Conservation (phyloP, 2,113 vertebrate genomes). For the Pholis gunnellus region DNA sequence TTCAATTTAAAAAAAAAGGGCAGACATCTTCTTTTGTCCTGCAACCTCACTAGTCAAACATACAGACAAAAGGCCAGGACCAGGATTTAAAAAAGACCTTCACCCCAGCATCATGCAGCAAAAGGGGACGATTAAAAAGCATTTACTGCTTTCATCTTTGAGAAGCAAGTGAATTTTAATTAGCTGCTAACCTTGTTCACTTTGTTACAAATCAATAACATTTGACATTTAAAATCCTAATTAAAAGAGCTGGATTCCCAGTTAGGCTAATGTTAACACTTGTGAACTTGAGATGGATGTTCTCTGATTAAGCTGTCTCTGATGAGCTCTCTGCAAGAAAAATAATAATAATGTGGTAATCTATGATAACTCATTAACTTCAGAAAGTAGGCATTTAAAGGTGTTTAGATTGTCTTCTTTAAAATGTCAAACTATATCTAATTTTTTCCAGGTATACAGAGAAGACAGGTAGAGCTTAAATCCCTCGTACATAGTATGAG, state of each 20-base stretch:
- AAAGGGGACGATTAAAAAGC: slow-evolving; percentile 32
- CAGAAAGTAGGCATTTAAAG: slow-evolving; percentile 12
- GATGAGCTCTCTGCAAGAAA: slow-evolving; percentile 17
- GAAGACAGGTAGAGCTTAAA: background rate
- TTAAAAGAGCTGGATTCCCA: slow-evolving; percentile 53
- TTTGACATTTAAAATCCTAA: slow-evolving; percentile 73
- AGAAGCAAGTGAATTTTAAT: slow-evolving; percentile 60
- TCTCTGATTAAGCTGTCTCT: slow-evolving; percentile 39
- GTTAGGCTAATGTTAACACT: slow-evolving; percentile 48
- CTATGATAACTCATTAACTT: slow-evolving; percentile 19
- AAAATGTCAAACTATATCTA: slow-evolving; percentile 8
- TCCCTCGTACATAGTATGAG: background rate
- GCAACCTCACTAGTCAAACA: background rate
- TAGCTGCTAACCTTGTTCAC: slow-evolving; percentile 67
- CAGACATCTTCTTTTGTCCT: background rate
- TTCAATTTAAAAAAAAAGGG: background rate
- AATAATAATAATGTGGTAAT: background rate
- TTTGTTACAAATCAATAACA: slow-evolving; percentile 69
- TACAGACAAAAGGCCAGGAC: background rate
- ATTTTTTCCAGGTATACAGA: background rate
- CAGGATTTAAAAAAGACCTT: background rate
- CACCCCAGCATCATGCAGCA: background rate
- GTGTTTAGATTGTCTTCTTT: background rate
- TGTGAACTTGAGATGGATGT: slow-evolving; percentile 37
- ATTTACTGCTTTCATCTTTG: slow-evolving; percentile 55